Evolutionary conservation across 2,797 vertebrate genomes (phyloP).

Genomic region (Hydrophis major): DNA sequence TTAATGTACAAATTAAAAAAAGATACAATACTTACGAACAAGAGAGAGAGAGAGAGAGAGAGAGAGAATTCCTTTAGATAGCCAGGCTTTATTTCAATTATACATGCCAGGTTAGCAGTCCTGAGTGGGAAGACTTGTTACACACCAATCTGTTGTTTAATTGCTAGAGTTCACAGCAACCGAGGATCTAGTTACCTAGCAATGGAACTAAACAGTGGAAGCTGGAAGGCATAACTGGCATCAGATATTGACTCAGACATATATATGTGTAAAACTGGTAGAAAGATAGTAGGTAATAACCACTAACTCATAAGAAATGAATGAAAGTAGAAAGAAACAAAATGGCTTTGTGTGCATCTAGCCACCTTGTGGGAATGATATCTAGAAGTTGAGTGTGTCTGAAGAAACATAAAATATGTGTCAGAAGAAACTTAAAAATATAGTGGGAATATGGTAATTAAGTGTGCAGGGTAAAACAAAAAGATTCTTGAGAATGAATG

Average conservation of each 20-base stretch:
- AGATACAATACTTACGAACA: background rate
- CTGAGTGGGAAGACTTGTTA: background rate
- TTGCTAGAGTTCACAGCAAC: background rate
- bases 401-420: background rate
- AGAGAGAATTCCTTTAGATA: background rate
- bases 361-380: background rate
- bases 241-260: background rate
- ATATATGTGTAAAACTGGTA: background rate
- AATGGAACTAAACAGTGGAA: background rate
- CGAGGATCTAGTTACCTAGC: background rate
- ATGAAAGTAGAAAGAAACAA: background rate
- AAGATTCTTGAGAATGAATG: background rate
- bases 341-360: background rate
- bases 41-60: background rate
- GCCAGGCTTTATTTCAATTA: background rate
- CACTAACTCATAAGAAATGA: background rate
- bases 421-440: background rate
- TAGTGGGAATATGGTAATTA: background rate
- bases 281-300: background rate
- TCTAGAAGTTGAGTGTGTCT: background rate
- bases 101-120: background rate
- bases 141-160: background rate
- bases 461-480: background rate
- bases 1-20: background rate
- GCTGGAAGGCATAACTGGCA: background rate